Evolutionary conservation across 2,888 invertebrate genomes (phyloP), one percentile per base, ranked within the genome.

Genomic region (Clistopyga incitator): DNA sequence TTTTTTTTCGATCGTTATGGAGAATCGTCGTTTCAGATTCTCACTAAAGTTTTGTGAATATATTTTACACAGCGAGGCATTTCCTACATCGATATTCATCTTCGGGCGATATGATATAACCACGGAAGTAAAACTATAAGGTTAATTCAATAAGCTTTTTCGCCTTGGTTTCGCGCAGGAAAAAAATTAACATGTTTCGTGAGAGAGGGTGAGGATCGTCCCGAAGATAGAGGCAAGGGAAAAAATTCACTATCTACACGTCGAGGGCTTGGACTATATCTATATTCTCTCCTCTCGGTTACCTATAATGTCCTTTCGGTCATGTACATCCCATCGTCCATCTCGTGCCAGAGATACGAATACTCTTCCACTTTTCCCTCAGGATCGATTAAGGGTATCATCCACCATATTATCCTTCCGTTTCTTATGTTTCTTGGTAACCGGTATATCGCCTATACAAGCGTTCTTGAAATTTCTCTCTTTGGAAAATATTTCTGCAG

Each of bases 341-440:
- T 82, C 78, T 75, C 61, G 61, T 56, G 42, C 18, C 61, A 75
- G 18, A 78, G 45, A 61, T 70, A 82, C 70, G 64, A 56, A 78
- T 74, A 45, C 34, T 45, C 34, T 56, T 56, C 64, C 82, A 54
- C 25, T 18, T 34, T 70, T 75, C 82, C 82, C 82, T 34, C 74
- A 75, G 82, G 82, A 78, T 82, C 82, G 82, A 82, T 82, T 75
- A 78, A 78, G 52, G 74, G 74, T 78, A 74, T 75, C 68, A 64
- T 59, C 54, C 68, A 23, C 11, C 38, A 15, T 25, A 15, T 15
- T 67, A 56, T 64, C 64, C 20, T 54, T 67, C 15, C 1, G 45
- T 23, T 25, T 34, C 50, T 64, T 52, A 34, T 34, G 4, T 59
- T 18, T n/a, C 42, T 10, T 18, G 38, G 25, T 11, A 20, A 20